phyloP scores from a whole-genome alignment of 2,888 invertebrate genomes.

The Netelia virgata region DNA sequence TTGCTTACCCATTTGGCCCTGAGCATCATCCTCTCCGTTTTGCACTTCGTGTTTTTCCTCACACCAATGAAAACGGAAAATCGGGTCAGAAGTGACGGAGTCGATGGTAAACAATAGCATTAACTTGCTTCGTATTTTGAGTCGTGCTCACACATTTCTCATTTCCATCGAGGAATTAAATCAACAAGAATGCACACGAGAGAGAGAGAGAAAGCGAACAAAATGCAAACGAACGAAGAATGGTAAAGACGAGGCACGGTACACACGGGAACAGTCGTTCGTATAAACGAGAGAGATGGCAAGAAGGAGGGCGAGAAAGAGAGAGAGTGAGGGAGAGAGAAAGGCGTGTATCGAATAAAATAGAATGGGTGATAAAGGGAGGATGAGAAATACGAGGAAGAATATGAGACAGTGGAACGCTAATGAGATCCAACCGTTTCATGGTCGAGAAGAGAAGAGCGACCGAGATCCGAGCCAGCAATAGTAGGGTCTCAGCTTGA shows the following conservation, averaged over 20 bases:
- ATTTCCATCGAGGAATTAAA: background rate
- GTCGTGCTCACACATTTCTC: conserved; percentile 16
- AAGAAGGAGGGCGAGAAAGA: no score
- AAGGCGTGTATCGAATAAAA: conserved; percentile 15
- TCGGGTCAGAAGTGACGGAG: conserved; percentile 56
- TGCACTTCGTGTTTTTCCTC: conserved; percentile 20
- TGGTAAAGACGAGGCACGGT: background rate
- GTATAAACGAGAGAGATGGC: background rate
- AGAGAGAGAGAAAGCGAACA: no score
- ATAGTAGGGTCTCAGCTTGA: conserved; percentile 72
- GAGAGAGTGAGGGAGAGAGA: background rate
- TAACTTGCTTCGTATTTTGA: conserved; percentile 39
- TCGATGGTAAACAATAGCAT: conserved; percentile 57
- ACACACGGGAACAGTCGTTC: background rate
- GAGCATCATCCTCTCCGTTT: conserved; percentile 17
- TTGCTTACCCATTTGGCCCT: conserved; percentile 29
- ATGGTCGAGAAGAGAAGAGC: conserved; percentile 65
- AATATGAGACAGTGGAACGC: conserved; percentile 50
- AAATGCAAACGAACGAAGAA: conserved; percentile 4
- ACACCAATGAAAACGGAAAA: conserved; percentile 27
- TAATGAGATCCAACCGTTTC: conserved; percentile 67
- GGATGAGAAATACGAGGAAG: conserved; percentile 34
- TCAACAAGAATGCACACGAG: background rate
- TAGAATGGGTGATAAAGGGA: conserved; percentile 28
- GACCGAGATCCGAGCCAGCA: conserved; percentile 63